These are phyloP conservation scores for Anaspis maculata DNA, from an alignment of 2,888 invertebrate species.

Conservation along the genomic window DNA sequence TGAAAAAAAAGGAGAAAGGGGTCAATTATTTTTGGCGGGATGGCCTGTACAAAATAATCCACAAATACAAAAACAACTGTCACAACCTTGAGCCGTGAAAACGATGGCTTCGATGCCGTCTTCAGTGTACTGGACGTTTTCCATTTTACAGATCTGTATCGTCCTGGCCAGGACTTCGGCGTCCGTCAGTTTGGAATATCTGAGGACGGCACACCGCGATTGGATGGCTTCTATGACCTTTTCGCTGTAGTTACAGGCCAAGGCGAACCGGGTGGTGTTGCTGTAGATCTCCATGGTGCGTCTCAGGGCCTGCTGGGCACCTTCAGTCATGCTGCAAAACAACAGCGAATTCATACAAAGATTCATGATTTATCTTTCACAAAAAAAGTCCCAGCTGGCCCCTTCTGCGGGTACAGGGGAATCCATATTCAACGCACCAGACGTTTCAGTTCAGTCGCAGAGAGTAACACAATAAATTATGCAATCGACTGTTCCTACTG, in stretches of 20 bases:
- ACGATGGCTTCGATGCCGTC: conserved; percentile 94
- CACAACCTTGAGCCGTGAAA: conserved; percentile 97
- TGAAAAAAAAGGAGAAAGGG: too few species aligned
- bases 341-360: too few species aligned
- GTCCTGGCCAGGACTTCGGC: conserved; percentile 81
- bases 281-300: conserved; percentile 99
- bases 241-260: conserved; percentile 97
- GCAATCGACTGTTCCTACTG: too few species aligned
- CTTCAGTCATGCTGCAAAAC: conserved; percentile 94
- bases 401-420: too few species aligned
- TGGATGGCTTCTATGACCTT: conserved; percentile 99
- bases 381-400: too few species aligned
- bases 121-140: conserved; percentile 76
- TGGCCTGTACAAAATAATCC: too few species aligned
- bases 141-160: conserved; percentile 64
- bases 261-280: conserved; percentile 91
- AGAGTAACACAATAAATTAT: too few species aligned
- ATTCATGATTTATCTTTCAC: neutral
- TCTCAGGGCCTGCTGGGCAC: conserved; percentile 94
- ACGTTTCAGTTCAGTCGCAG: too few species aligned
- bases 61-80: too few species aligned
- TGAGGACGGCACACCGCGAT: conserved; percentile 93
- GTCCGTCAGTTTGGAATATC: conserved; percentile 85
- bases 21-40: too few species aligned
- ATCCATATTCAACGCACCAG: too few species aligned